These are phyloP conservation scores for Nasonia vitripennis DNA, from an alignment of 1,140 invertebrate species.

Conservation along the genomic window DNA sequence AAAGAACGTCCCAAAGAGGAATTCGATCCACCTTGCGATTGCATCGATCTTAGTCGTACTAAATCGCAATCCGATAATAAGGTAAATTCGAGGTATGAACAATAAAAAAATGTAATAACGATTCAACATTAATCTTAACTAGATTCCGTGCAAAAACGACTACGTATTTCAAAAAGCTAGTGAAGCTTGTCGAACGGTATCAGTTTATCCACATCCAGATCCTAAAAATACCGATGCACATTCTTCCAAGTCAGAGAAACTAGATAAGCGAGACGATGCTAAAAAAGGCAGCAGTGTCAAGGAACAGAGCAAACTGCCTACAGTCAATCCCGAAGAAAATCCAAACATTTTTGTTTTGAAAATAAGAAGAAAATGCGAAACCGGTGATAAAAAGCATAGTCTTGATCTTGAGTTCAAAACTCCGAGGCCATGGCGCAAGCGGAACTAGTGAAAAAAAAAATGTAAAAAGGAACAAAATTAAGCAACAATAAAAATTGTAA, in stretches of 20 bases:
- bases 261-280: not conserved
- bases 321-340: constrained; percentile 62
- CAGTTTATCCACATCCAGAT: constrained; percentile 58
- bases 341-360: constrained; percentile 69
- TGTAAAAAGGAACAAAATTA: constrained; percentile 15
- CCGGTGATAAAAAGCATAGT: constrained; percentile 58
- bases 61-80: not conserved
- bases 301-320: not conserved
- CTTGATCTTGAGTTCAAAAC: constrained; percentile 66
- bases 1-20: constrained; percentile 52
- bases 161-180: constrained; percentile 48
- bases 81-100: not conserved
- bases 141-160: not conserved
- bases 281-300: not conserved
- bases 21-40: constrained; percentile 65
- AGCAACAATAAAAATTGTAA: not conserved
- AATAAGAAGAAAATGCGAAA: constrained; percentile 60
- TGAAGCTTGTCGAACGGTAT: constrained; percentile 54
- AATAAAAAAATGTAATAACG: not conserved
- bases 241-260: constrained; percentile 35
- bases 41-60: constrained; percentile 36
- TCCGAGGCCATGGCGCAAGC: constrained; percentile 65
- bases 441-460: constrained; percentile 2
- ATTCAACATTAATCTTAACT: not conserved
- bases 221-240: constrained; percentile 30